Percentiles rank a stretch among this genome's conserved stretches.
These are phyloP conservation scores for Cichladusa arquata DNA, from an alignment of 2,113 vertebrate genomes.

Conservation along the genomic window DNA sequence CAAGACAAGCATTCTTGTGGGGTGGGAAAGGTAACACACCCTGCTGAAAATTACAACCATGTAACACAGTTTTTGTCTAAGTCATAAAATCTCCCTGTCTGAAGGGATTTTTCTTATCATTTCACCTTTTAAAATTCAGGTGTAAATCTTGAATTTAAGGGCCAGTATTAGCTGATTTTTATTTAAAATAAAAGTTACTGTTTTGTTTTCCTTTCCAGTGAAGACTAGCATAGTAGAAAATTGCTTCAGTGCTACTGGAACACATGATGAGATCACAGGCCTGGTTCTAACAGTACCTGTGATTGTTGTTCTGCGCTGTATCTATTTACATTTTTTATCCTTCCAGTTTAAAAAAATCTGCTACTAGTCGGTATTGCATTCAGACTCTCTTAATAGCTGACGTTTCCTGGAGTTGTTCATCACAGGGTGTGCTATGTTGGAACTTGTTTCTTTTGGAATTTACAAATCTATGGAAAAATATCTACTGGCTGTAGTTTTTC, in stretches of 20 bases:
- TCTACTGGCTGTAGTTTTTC: background rate
- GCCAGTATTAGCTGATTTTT: background rate
- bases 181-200: background rate
- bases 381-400: background rate
- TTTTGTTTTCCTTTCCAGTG: background rate
- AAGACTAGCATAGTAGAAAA: background rate
- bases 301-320: background rate
- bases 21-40: background rate
- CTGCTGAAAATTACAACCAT: background rate
- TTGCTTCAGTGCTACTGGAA: background rate
- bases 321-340: conserved; percentile 26
- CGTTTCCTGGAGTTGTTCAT: background rate
- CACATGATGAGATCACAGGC: background rate
- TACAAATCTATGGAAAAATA: conserved; percentile 24
- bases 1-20: background rate
- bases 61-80: background rate
- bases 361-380: conserved; percentile 9
- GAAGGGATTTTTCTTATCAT: background rate
- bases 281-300: background rate
- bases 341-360: conserved; percentile 35
- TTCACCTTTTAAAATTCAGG: background rate
- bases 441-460: conserved; percentile 37
- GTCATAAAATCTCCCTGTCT: background rate
- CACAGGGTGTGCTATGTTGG: background rate
- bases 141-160: background rate